Evolutionary conservation across 2,113 vertebrate species (phyloP).

Genomic region (Meles meles): DNA sequence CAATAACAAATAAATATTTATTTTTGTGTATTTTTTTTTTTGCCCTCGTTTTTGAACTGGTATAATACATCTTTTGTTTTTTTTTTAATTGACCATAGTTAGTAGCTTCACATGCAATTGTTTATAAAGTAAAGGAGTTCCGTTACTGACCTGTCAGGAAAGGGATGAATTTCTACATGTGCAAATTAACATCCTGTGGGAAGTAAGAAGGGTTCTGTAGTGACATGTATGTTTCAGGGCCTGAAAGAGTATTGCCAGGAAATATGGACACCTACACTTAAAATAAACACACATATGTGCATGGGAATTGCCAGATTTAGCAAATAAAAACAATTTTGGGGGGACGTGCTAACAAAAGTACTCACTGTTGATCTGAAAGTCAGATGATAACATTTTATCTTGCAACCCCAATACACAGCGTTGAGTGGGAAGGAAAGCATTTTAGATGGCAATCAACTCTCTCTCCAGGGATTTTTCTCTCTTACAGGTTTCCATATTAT

Average conservation of each 20-base stretch:
- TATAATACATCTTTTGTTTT: conserved; percentile 5
- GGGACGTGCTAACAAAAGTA: neutral
- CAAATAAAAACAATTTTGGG: neutral
- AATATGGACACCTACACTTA: neutral
- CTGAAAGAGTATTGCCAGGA: neutral
- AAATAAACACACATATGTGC: neutral
- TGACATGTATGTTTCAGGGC: neutral
- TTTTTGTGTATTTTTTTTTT: neutral
- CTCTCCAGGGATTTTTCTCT: neutral
- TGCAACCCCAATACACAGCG: neutral
- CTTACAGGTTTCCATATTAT: neutral
- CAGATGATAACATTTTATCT: neutral
- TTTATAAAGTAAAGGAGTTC: neutral
- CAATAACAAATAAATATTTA: too few species aligned
- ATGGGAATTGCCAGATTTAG: neutral
- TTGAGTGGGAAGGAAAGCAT: neutral
- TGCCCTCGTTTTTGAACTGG: neutral
- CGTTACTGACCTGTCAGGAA: neutral
- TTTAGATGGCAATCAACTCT: neutral
- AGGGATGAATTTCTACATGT: neutral
- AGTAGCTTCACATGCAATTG: neutral
- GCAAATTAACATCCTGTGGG: neutral
- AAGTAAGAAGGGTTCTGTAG: neutral
- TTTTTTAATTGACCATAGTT: neutral
- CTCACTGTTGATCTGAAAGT: neutral